Evolutionary conservation across 2,797 vertebrate species (phyloP).

Genomic region (Falco naumanni): DNA sequence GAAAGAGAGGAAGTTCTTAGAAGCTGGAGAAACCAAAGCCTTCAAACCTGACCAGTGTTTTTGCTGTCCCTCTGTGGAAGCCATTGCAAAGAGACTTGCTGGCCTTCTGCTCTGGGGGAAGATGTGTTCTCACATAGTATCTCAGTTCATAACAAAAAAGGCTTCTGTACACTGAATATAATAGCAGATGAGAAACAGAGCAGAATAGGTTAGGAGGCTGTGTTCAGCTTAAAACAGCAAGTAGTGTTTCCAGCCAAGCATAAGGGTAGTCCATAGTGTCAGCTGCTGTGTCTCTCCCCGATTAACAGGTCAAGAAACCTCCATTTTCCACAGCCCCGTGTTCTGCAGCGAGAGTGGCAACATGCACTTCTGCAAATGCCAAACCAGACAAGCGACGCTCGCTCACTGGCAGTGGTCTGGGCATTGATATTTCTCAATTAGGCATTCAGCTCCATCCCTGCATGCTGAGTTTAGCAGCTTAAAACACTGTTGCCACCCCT

Average conservation of each 20-base stretch:
- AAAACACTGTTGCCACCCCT: not conserved
- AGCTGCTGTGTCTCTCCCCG: not conserved
- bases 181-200: not conserved
- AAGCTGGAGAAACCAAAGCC: not conserved
- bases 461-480: not conserved
- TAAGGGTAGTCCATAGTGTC: not conserved
- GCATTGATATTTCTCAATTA: not conserved
- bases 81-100: not conserved
- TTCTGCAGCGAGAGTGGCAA: not conserved
- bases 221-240: not conserved
- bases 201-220: not conserved
- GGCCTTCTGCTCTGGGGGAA: not conserved
- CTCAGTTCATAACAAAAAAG: not conserved
- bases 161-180: fast-evolving
- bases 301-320: not conserved
- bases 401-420: not conserved
- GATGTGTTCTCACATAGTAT: not conserved
- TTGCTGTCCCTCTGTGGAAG: not conserved
- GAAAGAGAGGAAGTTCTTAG: not conserved
- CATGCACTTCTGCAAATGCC: not conserved
- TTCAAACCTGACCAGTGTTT: not conserved
- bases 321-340: not conserved
- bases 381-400: not conserved
- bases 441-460: not conserved
- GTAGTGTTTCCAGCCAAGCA: not conserved